Percentiles rank a stretch among this genome's conserved stretches.
phyloP scores from a whole-genome alignment of 37 sponge, comb jelly and placozoan genomes.

The Corticium candelabrum region DNA sequence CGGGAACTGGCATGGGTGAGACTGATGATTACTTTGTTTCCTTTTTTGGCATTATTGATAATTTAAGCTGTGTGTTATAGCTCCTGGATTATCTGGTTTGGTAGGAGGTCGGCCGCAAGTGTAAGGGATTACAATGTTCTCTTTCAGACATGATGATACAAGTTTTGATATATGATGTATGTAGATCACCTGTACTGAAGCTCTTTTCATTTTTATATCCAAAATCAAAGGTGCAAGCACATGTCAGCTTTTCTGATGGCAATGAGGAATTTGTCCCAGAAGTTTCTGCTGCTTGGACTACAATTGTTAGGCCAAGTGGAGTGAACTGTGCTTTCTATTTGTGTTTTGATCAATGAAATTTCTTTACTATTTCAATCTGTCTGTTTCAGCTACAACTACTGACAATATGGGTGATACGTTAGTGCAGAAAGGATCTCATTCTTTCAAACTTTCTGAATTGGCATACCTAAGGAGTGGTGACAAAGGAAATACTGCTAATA shows the following conservation, averaged over 20 bases:
- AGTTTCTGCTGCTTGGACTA: too few species aligned
- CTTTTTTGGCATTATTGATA: background rate
- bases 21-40: too few species aligned
- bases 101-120: constrained; percentile 92
- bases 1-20: constrained; percentile 92
- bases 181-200: constrained; percentile 72
- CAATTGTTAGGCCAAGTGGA: too few species aligned
- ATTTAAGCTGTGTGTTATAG: constrained; percentile 21
- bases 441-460: constrained; percentile 73
- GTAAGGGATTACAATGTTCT: constrained; percentile 20
- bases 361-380: too few species aligned
- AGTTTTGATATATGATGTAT: too few species aligned
- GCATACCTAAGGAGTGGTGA: constrained; percentile 92
- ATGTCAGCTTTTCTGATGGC: background rate
- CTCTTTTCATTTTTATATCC: constrained; percentile 79
- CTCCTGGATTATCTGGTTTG: constrained; percentile 73
- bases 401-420: too few species aligned
- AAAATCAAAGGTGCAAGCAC: constrained; percentile 38
- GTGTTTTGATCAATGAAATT: too few species aligned
- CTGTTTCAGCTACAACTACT: too few species aligned
- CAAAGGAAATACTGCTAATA: constrained; percentile 90
- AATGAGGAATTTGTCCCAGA: too few species aligned
- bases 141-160: too few species aligned
- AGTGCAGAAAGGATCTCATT: too few species aligned
- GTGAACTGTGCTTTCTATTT: too few species aligned